Percentiles rank a stretch among this genome's conserved stretches.
Conservation (phyloP, 2,888 invertebrate genomes). For the Drosophila greeni region DNA sequence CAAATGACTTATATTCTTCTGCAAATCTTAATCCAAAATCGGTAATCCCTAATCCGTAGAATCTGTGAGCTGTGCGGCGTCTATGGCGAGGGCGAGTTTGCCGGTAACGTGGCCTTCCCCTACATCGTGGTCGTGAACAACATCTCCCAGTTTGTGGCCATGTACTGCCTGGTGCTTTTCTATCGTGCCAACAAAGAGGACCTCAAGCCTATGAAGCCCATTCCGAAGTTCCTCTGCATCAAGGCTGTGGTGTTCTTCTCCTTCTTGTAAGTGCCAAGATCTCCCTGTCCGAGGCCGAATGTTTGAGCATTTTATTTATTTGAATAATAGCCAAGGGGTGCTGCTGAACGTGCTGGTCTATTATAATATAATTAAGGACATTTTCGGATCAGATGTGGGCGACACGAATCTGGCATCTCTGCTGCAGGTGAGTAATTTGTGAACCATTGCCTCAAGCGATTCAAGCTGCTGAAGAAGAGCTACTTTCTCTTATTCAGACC, state of each 20-base stretch:
- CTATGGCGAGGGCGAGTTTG: constrained; percentile 95
- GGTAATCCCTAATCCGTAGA: constrained; percentile 77
- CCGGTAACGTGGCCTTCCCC: constrained; percentile 90
- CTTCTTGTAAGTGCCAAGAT: constrained; percentile 90
- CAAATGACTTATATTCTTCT: not conserved
- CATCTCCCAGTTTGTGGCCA: constrained; percentile 95
- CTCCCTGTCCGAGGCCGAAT: rapidly evolving
- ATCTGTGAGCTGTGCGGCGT: constrained; percentile 91
- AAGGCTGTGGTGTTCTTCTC: constrained; percentile 99
- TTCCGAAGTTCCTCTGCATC: constrained; percentile 97
- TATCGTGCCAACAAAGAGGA: constrained; percentile 92
- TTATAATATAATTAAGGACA: constrained; percentile 87
- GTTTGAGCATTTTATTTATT: not conserved
- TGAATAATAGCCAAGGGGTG: constrained; percentile 89
- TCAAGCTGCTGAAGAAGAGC: not conserved
- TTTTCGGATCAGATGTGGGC: constrained; percentile 84
- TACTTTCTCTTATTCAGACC: constrained; percentile 6
- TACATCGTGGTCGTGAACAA: constrained; percentile 94
- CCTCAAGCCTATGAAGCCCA: constrained; percentile 93
- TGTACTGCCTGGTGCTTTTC: constrained; percentile 97
- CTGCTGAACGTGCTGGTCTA: constrained; percentile 92
- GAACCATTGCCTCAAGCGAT: not conserved
- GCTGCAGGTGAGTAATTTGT: constrained; percentile 83
- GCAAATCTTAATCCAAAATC: not conserved
- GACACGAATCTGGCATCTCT: constrained; percentile 88